Evolutionary conservation across 2,888 invertebrate genomes (phyloP), one percentile per base, ranked within the genome.

Genomic region (Agrochola lota): DNA sequence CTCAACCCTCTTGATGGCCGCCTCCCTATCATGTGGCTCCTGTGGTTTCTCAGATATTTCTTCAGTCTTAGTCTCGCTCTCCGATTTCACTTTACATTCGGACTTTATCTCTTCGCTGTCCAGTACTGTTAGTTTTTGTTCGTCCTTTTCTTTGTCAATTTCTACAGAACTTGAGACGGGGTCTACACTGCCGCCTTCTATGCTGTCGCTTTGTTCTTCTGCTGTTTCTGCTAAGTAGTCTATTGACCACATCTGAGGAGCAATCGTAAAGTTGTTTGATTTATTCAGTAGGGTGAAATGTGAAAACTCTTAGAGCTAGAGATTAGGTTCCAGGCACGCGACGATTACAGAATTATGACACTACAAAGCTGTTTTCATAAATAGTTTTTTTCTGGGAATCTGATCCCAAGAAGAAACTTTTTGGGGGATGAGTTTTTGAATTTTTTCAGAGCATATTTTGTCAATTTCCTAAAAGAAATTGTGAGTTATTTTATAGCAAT

Each of bases 171-270:
- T 91, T 1, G 93, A 87, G 4, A 91, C 90, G 0, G 96, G 92
- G 20, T 94, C 95, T 3, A 92, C 82, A 78, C 93, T 94, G 2
- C 86, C 87, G 0, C 88, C 95, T 64, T 97, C 96, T 75, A 93
- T 91, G 64, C 97, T 97, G 79, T 97, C 97, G 66, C 93, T 92
- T 55, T 96, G 97, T 60, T 94, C 95, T 8, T 97, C 96, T 78
- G 97, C 96, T 81, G 94, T 91, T 87, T 95, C 94, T 84, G 96
- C 90, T 68, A 99, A 98, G 93, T 99, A 99, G 94, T 99, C 99
- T 91, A 99, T 97, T 17, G 99, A 99, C 99, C 99, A 99, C 99
- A 99, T 99, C 99, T 99, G 92, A 15, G 90, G 12, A 84, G 71
- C 69, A 80, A 71, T 43, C 4, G 2, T 2, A 7, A n/a, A 9